Base-by-base conservation (phyloP, 2,113 vertebrate genomes). In the Tringa solitaria region DNA sequence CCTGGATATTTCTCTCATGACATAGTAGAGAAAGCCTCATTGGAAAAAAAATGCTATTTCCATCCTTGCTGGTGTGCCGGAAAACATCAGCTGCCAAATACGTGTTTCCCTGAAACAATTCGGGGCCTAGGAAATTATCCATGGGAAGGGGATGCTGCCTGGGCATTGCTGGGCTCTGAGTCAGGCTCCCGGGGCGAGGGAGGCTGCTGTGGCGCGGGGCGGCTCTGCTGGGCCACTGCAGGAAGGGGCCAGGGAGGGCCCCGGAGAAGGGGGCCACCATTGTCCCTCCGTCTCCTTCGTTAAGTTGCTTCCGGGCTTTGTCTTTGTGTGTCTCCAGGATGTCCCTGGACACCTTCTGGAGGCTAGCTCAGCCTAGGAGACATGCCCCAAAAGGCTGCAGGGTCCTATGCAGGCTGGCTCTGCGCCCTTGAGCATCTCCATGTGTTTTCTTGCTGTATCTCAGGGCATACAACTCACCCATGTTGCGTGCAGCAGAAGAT, bases 151-250 rank as follows among this genome's bases (percentile, higher is more conserved):
- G 51, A 56, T 8, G 69, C 18, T 87, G 39, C 56, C 90, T 21
- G 35, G 69, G 35, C 87, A 76, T 61, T 65, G 6, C 77, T 39
- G n/a, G 3, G 18, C 43, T 22, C 15, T 64, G 80, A 67, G 61
- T 51, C 76, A 92, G 65, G 51, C 60, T 91, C 26, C 33, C 0
- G 8, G 72, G 54, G 22, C 0, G 1, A 37, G 68, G 60, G 50
- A 26, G 67, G 65, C 30, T 51, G 76, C 12, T 23, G 79, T 0
- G 0, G n/a, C 0, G 0, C 0, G 1, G 68, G 61, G 39, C 1
- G 6, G 72, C 46, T 89, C 74, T 67, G 46, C 43, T 41, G 87
- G 50, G 59, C 41, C 80, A 69, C 28, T 32, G 24, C 45, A 50
- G 95, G 54, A 93, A 90, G 50, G 74, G 37, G 46, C 37, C 10